Base-by-base conservation (phyloP, 2,113 vertebrate species). In the Taxidea taxus region DNA sequence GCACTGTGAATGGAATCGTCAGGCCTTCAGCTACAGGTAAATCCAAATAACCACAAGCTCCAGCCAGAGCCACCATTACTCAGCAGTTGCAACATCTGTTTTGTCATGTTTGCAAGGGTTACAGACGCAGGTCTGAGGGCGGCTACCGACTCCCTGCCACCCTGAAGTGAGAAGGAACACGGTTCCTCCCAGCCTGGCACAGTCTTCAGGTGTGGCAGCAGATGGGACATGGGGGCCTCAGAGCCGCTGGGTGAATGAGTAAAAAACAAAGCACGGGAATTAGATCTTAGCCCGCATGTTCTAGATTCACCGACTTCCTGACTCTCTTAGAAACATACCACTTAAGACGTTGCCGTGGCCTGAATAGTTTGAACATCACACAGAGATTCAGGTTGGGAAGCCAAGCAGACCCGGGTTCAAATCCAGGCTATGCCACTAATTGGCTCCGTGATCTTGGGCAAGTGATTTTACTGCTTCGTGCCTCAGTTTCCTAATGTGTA, bases 21-120 rank as follows among this genome's bases (percentile, higher is more conserved):
- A 58, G 70, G 51, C 16, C 58, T 51, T 85, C 58, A 56, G 25
- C 72, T 37, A 18, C 20, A 83, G 58, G 62, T 62, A 81, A 91
- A 96, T 56, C 68, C 64, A 88, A 84, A 29, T 20, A 91, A 93
- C 56, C 96, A 85, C 82, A 82, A 80, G 87, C 31, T 64, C 51
- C 68, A 77, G 60, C 37, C 92, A 87, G 60, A 91, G 66, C 68
- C 60, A 66, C 85, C 31, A 47, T 95, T 86, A 86, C 91, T 91
- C 56, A 90, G 93, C 72, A 94, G 27, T 62, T 94, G 21, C 47
- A 23, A 75, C 82, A 74, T 78, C 80, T 81, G 77, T 78, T 82
- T 54, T n/a, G 25, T 14, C 13, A 8, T 44, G 58, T 87, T 66
- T 42, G 18, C 62, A 78, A 66, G 60, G 54, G 64, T 66, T 91